Conservation (phyloP, 37 sponge, comb jelly and placozoan species). For the Cladorhizidae sp. region DNA sequence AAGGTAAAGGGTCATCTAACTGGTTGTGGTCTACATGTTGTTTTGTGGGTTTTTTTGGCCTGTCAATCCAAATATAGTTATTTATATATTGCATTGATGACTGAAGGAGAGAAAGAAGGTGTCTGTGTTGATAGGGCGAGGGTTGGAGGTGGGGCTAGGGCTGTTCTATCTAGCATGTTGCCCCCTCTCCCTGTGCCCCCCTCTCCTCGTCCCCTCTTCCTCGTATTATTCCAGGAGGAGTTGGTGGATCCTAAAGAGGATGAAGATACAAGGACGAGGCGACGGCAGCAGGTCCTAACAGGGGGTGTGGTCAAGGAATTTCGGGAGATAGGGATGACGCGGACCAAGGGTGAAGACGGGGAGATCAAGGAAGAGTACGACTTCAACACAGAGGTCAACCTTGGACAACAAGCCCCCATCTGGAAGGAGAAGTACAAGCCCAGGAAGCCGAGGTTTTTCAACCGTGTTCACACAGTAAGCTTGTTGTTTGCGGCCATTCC, state of each 20-base stretch:
- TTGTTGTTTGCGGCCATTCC: too few relatives aligned
- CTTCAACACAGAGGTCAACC: constrained; percentile 84
- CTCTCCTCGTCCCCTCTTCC: not conserved
- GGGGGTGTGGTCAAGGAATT: constrained; percentile 60
- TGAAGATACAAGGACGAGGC: not conserved
- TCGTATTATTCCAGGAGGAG: too few relatives aligned
- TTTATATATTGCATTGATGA: too few relatives aligned
- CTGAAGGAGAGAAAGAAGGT: too few relatives aligned
- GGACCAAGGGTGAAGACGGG: constrained; percentile 64
- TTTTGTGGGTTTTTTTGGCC: too few relatives aligned
- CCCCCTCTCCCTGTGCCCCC: not conserved
- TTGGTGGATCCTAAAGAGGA: constrained; percentile 46
- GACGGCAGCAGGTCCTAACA: constrained; percentile 15
- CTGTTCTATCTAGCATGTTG: too few relatives aligned
- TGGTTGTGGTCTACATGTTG: too few relatives aligned
- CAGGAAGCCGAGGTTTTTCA: constrained; percentile 97
- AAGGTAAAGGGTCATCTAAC: too few relatives aligned
- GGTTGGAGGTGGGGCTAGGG: too few relatives aligned
- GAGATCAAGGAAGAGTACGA: constrained; percentile 81
- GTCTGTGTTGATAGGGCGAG: too few relatives aligned
- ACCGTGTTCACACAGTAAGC: constrained; percentile 97
- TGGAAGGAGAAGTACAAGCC: constrained; percentile 98
- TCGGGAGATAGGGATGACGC: constrained; percentile 31
- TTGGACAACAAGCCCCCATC: constrained; percentile 62
- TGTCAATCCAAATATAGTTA: too few relatives aligned